phyloP scores from a whole-genome alignment of 2,113 vertebrate species.

The Okapia johnstoni region DNA sequence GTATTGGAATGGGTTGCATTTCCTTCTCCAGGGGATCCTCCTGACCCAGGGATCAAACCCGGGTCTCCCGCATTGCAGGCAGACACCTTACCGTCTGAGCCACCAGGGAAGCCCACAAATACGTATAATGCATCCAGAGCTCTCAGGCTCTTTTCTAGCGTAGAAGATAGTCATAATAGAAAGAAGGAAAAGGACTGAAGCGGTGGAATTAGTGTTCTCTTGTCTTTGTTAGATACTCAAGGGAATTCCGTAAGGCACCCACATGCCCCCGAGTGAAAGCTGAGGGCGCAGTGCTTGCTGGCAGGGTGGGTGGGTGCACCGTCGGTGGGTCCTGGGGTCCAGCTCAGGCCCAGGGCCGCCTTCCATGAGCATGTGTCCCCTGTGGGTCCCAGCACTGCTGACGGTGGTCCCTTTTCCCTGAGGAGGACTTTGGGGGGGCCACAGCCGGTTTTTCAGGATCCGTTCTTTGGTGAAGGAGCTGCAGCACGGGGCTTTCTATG shows the following conservation, averaged over 20 bases:
- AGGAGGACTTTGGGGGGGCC: neutral
- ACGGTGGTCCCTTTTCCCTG: neutral
- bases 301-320: too few species aligned
- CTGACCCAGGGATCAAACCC: neutral
- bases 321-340: accelerated
- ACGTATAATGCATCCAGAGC: neutral
- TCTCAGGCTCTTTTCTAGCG: neutral
- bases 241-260: neutral
- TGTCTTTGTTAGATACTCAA: neutral
- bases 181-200: neutral
- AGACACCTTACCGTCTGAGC: neutral
- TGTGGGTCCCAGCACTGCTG: neutral
- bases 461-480: neutral
- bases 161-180: neutral
- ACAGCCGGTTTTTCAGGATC: neutral
- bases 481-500: neutral
- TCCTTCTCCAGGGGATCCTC: neutral
- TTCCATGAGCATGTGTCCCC: neutral
- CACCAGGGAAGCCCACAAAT: neutral
- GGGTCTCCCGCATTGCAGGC: neutral
- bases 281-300: neutral
- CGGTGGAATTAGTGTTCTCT: neutral
- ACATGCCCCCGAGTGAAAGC: neutral
- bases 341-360: neutral
- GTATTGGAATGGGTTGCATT: neutral